phyloP scores from a whole-genome alignment of 2,888 invertebrate species.

The Acanthosoma haemorrhoidale region DNA sequence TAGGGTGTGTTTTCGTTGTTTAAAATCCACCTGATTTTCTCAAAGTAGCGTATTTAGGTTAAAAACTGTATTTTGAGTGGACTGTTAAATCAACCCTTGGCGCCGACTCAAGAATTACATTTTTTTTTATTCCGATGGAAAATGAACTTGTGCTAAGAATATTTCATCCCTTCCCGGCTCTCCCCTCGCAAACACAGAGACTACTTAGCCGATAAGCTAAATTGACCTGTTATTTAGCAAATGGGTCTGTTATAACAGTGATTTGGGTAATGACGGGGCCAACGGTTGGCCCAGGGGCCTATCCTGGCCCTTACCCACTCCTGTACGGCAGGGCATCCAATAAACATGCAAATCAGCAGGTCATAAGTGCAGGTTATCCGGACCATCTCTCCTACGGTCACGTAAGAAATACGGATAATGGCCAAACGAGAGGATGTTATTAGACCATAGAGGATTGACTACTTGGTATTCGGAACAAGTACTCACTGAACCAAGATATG shows the following conservation, averaged over 20 bases:
- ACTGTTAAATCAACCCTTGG: slow-evolving; percentile 7
- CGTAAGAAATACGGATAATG: too few relatives aligned
- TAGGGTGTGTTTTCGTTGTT: background rate
- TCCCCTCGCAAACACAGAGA: background rate
- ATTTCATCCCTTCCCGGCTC: slow-evolving; percentile 3
- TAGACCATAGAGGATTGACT: too few relatives aligned
- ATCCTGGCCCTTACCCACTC: background rate
- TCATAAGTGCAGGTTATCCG: background rate
- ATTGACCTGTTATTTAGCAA: slow-evolving; percentile 7
- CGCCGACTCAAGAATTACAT: background rate
- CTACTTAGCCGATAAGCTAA: slow-evolving; percentile 1
- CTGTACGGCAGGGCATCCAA: slow-evolving; percentile 3
- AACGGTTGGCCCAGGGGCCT: too few relatives aligned
- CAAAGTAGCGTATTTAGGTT: background rate
- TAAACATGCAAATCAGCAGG: background rate
- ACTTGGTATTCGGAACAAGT: too few relatives aligned
- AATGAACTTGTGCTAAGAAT: background rate
- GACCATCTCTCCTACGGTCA: too few relatives aligned
- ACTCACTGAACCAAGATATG: too few relatives aligned
- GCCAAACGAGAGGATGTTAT: too few relatives aligned
- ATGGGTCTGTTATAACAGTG: background rate
- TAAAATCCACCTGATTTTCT: background rate
- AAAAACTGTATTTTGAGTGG: background rate
- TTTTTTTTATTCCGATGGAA: background rate
- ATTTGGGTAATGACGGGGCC: slow-evolving; percentile 9